Percentiles rank a stretch among this genome's conserved stretches.
These are phyloP conservation scores for Brachionus rotundiformis DNA, from an alignment of 1,140 invertebrate species.

Conservation along the genomic window DNA sequence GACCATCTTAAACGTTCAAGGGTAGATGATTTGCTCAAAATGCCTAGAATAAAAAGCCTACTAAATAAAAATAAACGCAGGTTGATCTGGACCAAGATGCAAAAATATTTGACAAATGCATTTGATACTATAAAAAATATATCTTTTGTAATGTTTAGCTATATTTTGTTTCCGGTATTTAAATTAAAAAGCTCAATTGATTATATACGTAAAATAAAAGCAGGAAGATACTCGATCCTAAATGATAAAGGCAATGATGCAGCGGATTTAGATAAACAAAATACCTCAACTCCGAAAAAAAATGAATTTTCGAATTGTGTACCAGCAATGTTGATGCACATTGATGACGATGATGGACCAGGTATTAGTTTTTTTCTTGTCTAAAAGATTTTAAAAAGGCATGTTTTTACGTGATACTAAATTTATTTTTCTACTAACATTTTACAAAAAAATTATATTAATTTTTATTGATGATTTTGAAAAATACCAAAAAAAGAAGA, in stretches of 20 bases:
- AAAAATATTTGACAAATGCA: background rate
- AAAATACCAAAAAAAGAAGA: no score
- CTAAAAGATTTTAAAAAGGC: background rate
- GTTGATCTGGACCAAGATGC: background rate
- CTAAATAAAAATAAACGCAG: conserved; percentile 16
- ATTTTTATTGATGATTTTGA: no score
- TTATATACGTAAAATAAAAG: conserved; percentile 2
- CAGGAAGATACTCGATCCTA: background rate
- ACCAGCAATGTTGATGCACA: background rate
- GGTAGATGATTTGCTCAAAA: conserved; percentile 66
- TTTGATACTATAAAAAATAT: background rate
- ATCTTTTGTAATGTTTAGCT: background rate
- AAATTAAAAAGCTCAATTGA: background rate
- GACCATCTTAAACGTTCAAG: conserved; percentile 66
- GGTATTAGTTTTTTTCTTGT: no score
- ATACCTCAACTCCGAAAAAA: conserved; percentile 40
- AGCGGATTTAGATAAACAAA: conserved; percentile 20
- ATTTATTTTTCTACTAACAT: no score
- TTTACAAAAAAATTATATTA: no score
- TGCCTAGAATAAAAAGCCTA: conserved; percentile 54
- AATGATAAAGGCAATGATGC: background rate
- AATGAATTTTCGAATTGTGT: background rate
- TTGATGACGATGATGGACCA: conserved; percentile 45
- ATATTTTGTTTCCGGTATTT: background rate
- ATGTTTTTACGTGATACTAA: no score